These are phyloP conservation scores for Sebastes goodei DNA, from an alignment of 2,797 vertebrate species.

Conservation along the genomic window DNA sequence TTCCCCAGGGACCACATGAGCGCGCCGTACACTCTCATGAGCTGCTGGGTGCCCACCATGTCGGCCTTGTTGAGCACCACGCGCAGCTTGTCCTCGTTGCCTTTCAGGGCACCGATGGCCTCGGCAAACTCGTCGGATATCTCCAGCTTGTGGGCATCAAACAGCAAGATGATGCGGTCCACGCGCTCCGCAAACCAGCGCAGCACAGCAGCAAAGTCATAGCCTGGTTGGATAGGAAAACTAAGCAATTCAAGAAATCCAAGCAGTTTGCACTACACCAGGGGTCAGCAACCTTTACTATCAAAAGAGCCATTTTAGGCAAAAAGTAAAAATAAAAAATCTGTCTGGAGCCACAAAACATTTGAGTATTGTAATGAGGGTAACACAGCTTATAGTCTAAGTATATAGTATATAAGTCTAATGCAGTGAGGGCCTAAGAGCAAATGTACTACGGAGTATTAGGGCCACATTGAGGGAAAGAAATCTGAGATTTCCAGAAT, in stretches of 20 bases:
- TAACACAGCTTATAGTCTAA: no score
- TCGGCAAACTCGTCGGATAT: conserved; percentile 95
- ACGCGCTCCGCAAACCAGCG: conserved; percentile 95
- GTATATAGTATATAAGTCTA: no score
- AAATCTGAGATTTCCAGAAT: no score
- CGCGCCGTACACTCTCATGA: conserved; percentile 95
- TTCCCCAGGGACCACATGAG: conserved; percentile 97
- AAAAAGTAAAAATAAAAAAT: no score
- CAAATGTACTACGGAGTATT: no score
- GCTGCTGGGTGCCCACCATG: conserved; percentile 94
- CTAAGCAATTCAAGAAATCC: background rate
- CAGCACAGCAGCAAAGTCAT: conserved; percentile 92
- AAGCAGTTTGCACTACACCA: background rate
- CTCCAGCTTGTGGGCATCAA: conserved; percentile 96
- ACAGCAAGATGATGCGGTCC: conserved; percentile 93
- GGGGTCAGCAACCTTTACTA: no score
- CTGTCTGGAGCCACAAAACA: no score
- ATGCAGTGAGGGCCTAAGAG: no score
- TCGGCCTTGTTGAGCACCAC: conserved; percentile 98
- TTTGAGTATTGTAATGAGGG: no score
- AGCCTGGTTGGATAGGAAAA: conserved; percentile 78
- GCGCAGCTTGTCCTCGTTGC: conserved; percentile 95
- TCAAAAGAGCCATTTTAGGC: no score
- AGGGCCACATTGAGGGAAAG: no score
- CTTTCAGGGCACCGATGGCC: conserved; percentile 90